Evolutionary conservation across 2,888 invertebrate genomes (phyloP).

Genomic region (Ennomos erosarius): DNA sequence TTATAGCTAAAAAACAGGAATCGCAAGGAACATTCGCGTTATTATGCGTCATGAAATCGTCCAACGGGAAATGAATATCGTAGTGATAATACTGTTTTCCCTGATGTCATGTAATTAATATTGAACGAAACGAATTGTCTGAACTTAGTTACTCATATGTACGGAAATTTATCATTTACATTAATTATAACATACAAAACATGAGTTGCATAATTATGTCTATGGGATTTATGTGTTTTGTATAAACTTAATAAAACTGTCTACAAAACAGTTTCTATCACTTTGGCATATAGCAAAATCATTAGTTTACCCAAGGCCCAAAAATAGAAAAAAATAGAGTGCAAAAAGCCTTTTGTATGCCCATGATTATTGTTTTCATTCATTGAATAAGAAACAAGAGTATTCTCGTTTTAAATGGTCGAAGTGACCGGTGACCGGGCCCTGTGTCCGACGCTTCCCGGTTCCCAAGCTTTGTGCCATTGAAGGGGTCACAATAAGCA

Average conservation of each 20-base stretch:
- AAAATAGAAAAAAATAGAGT: neutral
- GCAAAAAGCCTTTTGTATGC: slow-evolving; percentile 13
- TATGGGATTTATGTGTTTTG: no score
- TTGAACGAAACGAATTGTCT: neutral
- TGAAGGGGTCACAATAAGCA: slow-evolving; percentile 77
- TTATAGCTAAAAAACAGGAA: slow-evolving; percentile 4
- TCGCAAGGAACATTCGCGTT: slow-evolving; percentile 1
- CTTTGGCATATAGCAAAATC: no score
- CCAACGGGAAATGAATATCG: slow-evolving; percentile 6
- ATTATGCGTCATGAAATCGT: slow-evolving; percentile 12
- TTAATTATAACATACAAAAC: no score
- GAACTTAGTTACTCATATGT: neutral
- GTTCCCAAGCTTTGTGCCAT: slow-evolving; percentile 77
- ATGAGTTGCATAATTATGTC: no score
- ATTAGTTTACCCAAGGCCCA: neutral
- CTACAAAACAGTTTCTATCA: no score
- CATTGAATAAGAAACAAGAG: slow-evolving; percentile 35
- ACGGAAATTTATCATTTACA: no score
- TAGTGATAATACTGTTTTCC: neutral
- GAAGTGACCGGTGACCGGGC: slow-evolving; percentile 51
- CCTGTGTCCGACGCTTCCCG: slow-evolving; percentile 67
- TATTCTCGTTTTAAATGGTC: slow-evolving; percentile 70
- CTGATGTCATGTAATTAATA: neutral
- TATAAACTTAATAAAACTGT: no score
- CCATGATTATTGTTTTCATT: slow-evolving; percentile 31